Base-by-base conservation (phyloP, 2,113 vertebrate species). In the Microtus montanus region DNA sequence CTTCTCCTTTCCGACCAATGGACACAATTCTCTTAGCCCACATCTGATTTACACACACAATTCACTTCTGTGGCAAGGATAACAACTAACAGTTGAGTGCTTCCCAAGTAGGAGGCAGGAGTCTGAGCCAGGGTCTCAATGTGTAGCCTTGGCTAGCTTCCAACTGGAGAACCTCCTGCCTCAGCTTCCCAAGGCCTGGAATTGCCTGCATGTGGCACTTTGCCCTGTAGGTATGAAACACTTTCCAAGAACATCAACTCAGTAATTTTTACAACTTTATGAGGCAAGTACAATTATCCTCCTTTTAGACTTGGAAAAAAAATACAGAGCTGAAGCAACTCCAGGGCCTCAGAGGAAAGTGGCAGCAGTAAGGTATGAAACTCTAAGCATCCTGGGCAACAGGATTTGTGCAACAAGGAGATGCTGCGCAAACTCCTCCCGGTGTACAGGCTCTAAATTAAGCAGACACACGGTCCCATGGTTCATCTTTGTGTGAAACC, bases 231-330 rank as follows among this genome's bases (percentile, higher is more conserved):
- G 52, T 63, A 77, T 54, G 7, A 86, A 63, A 75, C 82, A 75
- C 61, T 93, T 93, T 68, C 87, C 78, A 78, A 95, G 84, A 91
- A 68, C 52, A 68, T 30, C 77, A 66, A 86, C 82, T 90, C 33
- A 94, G 91, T 95, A n/a, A 96, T 92, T 95, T 87, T 75, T 79
- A 93, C 44, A 92, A 52, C 41, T 9, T 58, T 87, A 71, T 49
- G 26, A 96, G 14, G 33, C 38, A 85, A 47, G 30, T 85, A 71
- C 3, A 54, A 54, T 92, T 96, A 92, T 80, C 77, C 80, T 87
- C 77, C 80, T 85, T 95, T 91, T 70, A 78, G 54, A 86, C 52
- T 49, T 49, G 44, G 44, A 66, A 79, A 87, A 95, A 61, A 68
- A 44, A 93, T 19, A 49, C 28, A 87, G 38, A 88, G n/a, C 61